Evolutionary conservation across 1,140 invertebrate genomes (phyloP).

Genomic region (Aphidius ervi): DNA sequence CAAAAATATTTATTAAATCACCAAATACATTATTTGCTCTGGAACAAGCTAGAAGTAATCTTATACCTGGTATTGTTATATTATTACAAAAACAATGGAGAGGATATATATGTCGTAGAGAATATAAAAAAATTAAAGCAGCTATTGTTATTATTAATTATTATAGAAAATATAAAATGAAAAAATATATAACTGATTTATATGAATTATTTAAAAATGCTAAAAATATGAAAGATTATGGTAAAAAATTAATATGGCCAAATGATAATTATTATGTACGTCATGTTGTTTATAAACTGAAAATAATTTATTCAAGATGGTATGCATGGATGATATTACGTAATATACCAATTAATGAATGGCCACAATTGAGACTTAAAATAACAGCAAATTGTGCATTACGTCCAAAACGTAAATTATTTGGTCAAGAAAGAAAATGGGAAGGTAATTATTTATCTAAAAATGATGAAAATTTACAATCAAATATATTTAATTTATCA

Average conservation of each 20-base stretch:
- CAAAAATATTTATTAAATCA: conserved; percentile 90
- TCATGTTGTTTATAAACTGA: conserved; percentile 57
- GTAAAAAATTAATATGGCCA: conserved; percentile 80
- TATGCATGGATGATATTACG: conserved; percentile 80
- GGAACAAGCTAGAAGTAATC: conserved; percentile 74
- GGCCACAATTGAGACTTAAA: conserved; percentile 79
- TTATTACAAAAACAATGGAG: conserved; percentile 93
- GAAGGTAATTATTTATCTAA: conserved; percentile 85
- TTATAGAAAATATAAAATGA: conserved; percentile 79
- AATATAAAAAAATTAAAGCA: conserved; percentile 82
- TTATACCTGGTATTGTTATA: conserved; percentile 85
- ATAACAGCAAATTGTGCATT: conserved; percentile 69
- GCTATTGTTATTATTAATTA: conserved; percentile 74
- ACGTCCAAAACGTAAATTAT: conserved; percentile 68
- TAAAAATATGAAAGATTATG: conserved; percentile 65
- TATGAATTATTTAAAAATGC: conserved; percentile 60
- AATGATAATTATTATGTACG: conserved; percentile 65
- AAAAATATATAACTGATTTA: conserved; percentile 48
- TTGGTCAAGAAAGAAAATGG: conserved; percentile 84
- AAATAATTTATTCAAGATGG: conserved; percentile 74
- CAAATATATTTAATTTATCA: conserved; percentile 65
- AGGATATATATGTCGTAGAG: conserved; percentile 72
- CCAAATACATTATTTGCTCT: conserved; percentile 85
- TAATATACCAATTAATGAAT: conserved; percentile 75
- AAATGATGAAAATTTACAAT: conserved; percentile 72